These are phyloP conservation scores for Atherinosoma microstoma DNA, from an alignment of 2,797 vertebrate genomes.

Conservation along the genomic window DNA sequence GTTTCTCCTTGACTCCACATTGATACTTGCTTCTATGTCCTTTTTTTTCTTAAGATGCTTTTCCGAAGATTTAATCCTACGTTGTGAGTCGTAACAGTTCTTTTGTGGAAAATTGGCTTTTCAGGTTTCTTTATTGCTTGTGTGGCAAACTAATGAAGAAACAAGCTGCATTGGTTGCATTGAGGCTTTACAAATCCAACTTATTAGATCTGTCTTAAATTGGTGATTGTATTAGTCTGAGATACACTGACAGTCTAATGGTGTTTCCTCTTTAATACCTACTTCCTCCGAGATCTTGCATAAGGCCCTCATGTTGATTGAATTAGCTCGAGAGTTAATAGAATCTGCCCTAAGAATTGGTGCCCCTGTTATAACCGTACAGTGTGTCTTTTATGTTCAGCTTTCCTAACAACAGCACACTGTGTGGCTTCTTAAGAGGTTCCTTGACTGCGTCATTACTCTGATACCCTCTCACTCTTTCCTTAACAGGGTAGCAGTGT, in stretches of 20 bases:
- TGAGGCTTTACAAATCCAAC: slow-evolving; percentile 34
- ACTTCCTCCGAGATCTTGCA: slow-evolving; percentile 71
- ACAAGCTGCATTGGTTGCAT: slow-evolving; percentile 30
- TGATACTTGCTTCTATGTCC: no score
- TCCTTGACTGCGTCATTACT: slow-evolving; percentile 50
- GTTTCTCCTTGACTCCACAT: background rate
- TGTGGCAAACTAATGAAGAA: slow-evolving; percentile 37
- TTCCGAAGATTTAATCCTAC: background rate
- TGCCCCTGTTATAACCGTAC: slow-evolving; percentile 55
- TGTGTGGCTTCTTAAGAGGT: slow-evolving; percentile 53
- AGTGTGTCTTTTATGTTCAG: slow-evolving; percentile 60
- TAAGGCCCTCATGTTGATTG: slow-evolving; percentile 70
- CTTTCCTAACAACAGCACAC: slow-evolving; percentile 61
- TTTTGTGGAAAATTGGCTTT: background rate
- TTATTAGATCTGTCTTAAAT: slow-evolving; percentile 55
- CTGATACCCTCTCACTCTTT: slow-evolving; percentile 27
- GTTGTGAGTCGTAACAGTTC: background rate
- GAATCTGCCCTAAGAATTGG: slow-evolving; percentile 67
- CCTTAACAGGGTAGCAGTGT: slow-evolving; percentile 25
- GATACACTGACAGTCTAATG: slow-evolving; percentile 63
- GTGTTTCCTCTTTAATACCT: slow-evolving; percentile 73
- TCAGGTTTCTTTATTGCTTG: background rate
- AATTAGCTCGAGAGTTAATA: slow-evolving; percentile 76
- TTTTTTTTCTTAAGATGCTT: background rate
- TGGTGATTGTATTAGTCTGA: slow-evolving; percentile 67